Conservation (phyloP, 64 coral and sea anemone genomes). For the Stichodactyla helianthus region DNA sequence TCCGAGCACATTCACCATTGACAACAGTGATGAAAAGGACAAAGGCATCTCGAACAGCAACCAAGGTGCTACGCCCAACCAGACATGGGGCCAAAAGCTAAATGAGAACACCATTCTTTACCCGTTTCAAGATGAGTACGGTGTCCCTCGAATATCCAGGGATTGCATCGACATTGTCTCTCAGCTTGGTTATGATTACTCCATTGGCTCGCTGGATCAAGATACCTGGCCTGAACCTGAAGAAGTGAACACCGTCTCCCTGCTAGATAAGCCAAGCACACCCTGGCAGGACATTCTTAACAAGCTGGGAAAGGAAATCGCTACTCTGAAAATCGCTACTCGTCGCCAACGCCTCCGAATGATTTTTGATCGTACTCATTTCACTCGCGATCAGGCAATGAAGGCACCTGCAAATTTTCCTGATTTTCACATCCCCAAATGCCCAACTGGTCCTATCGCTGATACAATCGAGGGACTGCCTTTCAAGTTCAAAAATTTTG, state of each 20-base stretch:
- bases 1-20: slow-evolving; percentile 27
- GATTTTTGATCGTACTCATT: slow-evolving; percentile 26
- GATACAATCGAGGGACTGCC: no score
- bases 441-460: not conserved
- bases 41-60: slow-evolving; percentile 40
- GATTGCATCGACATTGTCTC: slow-evolving; percentile 41
- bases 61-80: slow-evolving; percentile 40
- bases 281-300: not conserved
- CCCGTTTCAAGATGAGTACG: slow-evolving; percentile 46
- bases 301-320: not conserved
- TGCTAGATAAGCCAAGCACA: slow-evolving; percentile 19
- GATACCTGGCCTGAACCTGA: slow-evolving; percentile 24
- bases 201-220: slow-evolving; percentile 33
- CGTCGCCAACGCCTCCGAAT: slow-evolving; percentile 28
- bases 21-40: slow-evolving; percentile 29
- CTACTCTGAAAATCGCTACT: not conserved
- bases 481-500: slow-evolving; percentile 25
- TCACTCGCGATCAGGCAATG: not conserved
- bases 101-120: slow-evolving; percentile 44
- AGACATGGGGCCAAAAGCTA: slow-evolving; percentile 48
- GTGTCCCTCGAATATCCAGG: slow-evolving; percentile 30
- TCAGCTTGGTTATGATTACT: slow-evolving; percentile 29
- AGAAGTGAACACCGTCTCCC: slow-evolving; percentile 15
- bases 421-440: not conserved
- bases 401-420: slow-evolving; percentile 1